Evolutionary conservation across 1,140 invertebrate species (phyloP).

Genomic region (Maconellicoccus hirsutus): DNA sequence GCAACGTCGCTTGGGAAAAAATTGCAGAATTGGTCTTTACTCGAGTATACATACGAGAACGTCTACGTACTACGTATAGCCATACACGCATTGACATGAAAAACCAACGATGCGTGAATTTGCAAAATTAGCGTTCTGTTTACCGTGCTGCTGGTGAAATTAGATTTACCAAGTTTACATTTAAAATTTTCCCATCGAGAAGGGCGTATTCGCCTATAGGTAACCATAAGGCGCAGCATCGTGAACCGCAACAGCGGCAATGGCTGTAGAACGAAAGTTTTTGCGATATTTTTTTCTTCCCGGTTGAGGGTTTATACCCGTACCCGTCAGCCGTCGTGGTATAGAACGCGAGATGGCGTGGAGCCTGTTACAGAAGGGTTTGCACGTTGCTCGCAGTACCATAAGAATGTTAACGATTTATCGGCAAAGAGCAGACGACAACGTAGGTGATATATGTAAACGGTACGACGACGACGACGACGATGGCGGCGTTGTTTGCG

Average conservation of each 20-base stretch:
- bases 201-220: too few species aligned
- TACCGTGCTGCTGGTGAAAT: neutral
- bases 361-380: too few species aligned
- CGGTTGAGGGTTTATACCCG: too few species aligned
- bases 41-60: neutral
- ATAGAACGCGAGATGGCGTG: too few species aligned
- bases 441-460: neutral
- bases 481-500: neutral
- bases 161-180: slow-evolving; percentile 9
- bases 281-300: too few species aligned
- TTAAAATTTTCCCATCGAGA: neutral
- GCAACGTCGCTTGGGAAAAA: neutral
- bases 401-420: neutral
- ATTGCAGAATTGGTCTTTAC: neutral
- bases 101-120: neutral
- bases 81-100: neutral
- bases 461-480: neutral
- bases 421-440: slow-evolving; percentile 5
- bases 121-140: neutral
- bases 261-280: too few species aligned
- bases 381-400: neutral
- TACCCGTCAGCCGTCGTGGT: too few species aligned
- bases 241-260: too few species aligned
- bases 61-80: too few species aligned
- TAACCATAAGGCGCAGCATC: too few species aligned